phyloP scores from a whole-genome alignment of 2,113 vertebrate species.

The Rhineura floridana region DNA sequence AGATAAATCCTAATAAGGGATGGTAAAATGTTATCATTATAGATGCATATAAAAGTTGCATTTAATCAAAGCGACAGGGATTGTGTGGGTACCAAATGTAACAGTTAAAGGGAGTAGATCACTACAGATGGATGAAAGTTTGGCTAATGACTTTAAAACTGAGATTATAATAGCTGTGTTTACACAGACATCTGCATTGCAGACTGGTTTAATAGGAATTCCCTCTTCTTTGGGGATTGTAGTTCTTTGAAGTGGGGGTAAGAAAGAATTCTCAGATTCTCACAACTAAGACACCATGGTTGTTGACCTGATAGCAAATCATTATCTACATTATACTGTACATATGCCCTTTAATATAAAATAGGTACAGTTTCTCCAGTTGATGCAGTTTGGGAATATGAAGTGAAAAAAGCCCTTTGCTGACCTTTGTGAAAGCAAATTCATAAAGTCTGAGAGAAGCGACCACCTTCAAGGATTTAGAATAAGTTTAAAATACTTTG shows the following conservation, averaged over 20 bases:
- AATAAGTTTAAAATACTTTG: neutral
- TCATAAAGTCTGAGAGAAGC: neutral
- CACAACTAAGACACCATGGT: neutral
- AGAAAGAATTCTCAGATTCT: neutral
- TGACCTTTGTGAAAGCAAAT: neutral
- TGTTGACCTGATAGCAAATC: neutral
- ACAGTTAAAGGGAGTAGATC: neutral
- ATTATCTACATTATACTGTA: neutral
- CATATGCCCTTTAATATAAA: neutral
- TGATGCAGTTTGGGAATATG: neutral
- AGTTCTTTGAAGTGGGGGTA: neutral
- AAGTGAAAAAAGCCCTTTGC: neutral
- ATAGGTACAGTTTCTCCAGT: neutral
- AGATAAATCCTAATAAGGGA: neutral
- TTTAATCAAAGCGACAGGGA: neutral
- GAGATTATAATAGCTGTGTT: neutral
- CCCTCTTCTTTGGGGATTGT: neutral
- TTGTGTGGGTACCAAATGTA: neutral
- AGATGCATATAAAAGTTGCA: neutral
- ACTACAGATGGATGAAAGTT: neutral
- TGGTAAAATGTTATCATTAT: neutral
- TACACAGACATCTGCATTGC: neutral
- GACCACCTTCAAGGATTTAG: neutral
- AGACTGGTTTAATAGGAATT: neutral
- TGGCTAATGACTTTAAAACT: neutral